These are phyloP conservation scores for Peromyscus attwateri DNA, from an alignment of 2,797 vertebrate species.

Conservation along the genomic window DNA sequence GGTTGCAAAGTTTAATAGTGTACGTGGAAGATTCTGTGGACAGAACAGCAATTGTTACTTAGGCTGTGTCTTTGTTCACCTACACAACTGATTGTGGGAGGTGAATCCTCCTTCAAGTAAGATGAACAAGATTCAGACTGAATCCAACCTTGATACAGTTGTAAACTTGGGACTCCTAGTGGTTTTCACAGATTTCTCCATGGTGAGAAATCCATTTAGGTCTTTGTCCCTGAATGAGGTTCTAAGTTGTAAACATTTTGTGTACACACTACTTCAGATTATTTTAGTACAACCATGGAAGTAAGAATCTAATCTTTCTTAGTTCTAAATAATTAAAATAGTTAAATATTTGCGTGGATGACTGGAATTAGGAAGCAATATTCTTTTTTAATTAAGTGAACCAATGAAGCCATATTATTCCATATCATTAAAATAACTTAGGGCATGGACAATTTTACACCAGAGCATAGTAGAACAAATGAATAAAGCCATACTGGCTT, in stretches of 20 bases:
- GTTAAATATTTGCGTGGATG: neutral
- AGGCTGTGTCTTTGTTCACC: neutral
- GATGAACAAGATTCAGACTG: neutral
- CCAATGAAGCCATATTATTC: neutral
- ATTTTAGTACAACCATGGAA: slow-evolving; percentile 42
- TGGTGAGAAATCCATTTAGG: slow-evolving; percentile 46
- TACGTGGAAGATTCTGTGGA: neutral
- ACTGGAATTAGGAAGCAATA: neutral
- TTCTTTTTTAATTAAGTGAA: slow-evolving; percentile 19
- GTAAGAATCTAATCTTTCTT: slow-evolving; percentile 17
- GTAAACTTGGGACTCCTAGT: neutral
- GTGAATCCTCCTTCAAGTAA: neutral
- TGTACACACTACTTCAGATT: neutral
- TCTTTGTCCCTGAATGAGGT: neutral
- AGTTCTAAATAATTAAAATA: neutral
- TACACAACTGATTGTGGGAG: neutral
- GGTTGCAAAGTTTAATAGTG: neutral
- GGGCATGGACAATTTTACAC: too few species aligned
- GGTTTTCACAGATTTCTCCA: slow-evolving; percentile 16
- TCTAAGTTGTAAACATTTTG: neutral
- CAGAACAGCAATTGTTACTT: neutral
- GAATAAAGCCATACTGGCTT: neutral
- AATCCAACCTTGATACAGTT: slow-evolving; percentile 60
- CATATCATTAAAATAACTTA: neutral
- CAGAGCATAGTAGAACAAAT: neutral